These are phyloP conservation scores for Drosophila grimshawi DNA, from an alignment of 1,140 invertebrate genomes.

Conservation along the genomic window DNA sequence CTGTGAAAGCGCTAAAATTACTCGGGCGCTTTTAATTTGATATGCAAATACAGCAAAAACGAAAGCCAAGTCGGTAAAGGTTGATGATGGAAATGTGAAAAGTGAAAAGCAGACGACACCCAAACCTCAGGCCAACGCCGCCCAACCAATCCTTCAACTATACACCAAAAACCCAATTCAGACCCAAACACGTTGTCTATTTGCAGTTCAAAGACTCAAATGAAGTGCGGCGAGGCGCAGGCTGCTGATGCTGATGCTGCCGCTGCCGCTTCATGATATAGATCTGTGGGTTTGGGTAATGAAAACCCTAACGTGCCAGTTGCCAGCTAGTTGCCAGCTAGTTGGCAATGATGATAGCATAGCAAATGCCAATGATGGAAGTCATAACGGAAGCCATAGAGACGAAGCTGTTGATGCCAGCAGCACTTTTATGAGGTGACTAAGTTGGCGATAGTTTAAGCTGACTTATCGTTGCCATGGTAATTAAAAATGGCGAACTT, in stretches of 20 bases:
- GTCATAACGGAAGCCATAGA: constrained; percentile 62
- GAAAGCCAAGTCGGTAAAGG: constrained; percentile 75
- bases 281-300: constrained; percentile 25
- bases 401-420: constrained; percentile 43
- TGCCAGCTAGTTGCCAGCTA: constrained; percentile 15
- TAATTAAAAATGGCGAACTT: constrained; percentile 73
- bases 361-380: constrained; percentile 45
- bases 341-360: constrained; percentile 49
- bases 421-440: constrained; percentile 67
- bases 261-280: constrained; percentile 1
- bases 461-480: constrained; percentile 69
- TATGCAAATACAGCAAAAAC: constrained; percentile 81
- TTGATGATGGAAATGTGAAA: constrained; percentile 80
- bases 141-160: background rate
- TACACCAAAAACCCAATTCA: constrained; percentile 18
- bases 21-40: constrained; percentile 82
- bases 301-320: constrained; percentile 51
- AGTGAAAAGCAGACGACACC: constrained; percentile 72
- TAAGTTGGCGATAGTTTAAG: constrained; percentile 65
- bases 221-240: constrained; percentile 60
- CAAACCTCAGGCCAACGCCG: background rate
- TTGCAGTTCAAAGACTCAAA: constrained; percentile 80
- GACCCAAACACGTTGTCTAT: constrained; percentile 69
- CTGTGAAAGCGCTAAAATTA: constrained; percentile 76
- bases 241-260: too few species aligned